A percentile compares a stretch with the other conserved stretches of the same genome.
Evolutionary conservation across 1,140 invertebrate species (phyloP).

Genomic region (Sogatella furcifera): DNA sequence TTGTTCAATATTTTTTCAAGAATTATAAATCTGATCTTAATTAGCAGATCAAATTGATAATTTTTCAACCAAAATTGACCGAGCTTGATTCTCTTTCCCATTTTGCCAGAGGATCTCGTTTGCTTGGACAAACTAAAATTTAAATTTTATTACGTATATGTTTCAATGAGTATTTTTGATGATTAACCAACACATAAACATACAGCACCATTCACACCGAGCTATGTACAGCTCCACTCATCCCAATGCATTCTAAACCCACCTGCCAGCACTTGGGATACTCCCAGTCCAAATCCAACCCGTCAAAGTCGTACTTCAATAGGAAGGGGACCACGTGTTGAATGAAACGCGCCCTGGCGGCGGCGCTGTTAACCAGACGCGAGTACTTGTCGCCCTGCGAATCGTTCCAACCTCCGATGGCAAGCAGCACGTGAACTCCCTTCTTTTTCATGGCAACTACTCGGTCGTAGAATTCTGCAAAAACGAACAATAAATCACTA

Average conservation of each 20-base stretch:
- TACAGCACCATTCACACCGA: background rate
- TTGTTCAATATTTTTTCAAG: too few relatives aligned
- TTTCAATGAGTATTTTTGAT: too few relatives aligned
- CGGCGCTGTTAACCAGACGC: slow-evolving; percentile 60
- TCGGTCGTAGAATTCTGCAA: slow-evolving; percentile 66
- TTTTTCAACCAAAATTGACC: too few relatives aligned
- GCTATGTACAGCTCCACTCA: background rate
- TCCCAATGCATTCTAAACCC: slow-evolving; percentile 15
- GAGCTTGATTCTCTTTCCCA: too few relatives aligned
- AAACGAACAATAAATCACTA: too few relatives aligned
- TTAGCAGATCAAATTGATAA: too few relatives aligned
- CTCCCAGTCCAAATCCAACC: slow-evolving; percentile 83
- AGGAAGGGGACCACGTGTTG: slow-evolving; percentile 63
- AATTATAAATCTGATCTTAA: too few relatives aligned
- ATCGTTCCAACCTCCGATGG: slow-evolving; percentile 84
- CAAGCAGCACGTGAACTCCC: slow-evolving; percentile 71
- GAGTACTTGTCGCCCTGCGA: slow-evolving; percentile 78
- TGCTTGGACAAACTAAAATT: too few relatives aligned
- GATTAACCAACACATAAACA: too few relatives aligned
- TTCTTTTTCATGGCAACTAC: slow-evolving; percentile 65
- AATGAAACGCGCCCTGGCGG: slow-evolving; percentile 58
- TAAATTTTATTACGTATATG: too few relatives aligned
- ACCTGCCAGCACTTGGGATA: slow-evolving; percentile 89
- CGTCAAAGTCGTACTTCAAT: slow-evolving; percentile 74
- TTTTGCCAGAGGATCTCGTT: too few relatives aligned